phyloP scores from a whole-genome alignment of 1,140 invertebrate species.

The Planococcus citri region DNA sequence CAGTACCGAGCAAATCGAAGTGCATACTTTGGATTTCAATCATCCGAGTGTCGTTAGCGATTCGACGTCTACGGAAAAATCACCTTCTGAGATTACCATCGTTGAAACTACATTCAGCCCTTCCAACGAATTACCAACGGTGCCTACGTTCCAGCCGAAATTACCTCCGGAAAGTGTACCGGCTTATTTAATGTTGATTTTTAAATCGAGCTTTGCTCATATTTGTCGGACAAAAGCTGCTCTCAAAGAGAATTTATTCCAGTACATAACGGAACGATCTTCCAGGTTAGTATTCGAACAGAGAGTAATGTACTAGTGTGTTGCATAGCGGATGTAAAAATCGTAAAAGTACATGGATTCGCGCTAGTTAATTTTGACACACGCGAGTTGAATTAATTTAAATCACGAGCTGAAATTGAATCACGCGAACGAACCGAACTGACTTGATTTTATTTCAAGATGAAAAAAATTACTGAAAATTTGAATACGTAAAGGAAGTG shows the following conservation, averaged over 20 bases:
- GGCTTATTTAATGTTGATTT: slow-evolving; percentile 13
- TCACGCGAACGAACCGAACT: too few relatives aligned
- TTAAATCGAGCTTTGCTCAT: slow-evolving; percentile 1
- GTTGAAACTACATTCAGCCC: neutral
- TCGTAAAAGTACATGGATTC: neutral
- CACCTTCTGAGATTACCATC: neutral
- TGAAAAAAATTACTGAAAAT: too few relatives aligned
- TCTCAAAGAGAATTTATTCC: slow-evolving; percentile 17
- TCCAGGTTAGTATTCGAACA: neutral
- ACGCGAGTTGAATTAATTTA: too few relatives aligned
- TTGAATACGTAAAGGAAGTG: too few relatives aligned
- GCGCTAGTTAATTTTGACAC: too few relatives aligned
- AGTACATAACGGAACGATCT: neutral
- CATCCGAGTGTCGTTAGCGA: neutral
- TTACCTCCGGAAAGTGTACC: neutral
- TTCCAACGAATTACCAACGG: neutral
- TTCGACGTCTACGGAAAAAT: neutral
- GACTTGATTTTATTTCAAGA: too few relatives aligned
- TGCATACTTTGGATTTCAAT: neutral
- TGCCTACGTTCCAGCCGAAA: neutral
- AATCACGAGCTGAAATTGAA: too few relatives aligned
- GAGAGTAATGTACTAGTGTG: neutral
- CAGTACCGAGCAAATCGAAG: neutral
- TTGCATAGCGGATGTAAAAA: too few relatives aligned
- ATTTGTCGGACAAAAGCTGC: slow-evolving; percentile 9